Base-by-base conservation (phyloP, 2,797 vertebrate genomes). In the Bovichtus diacanthus region DNA sequence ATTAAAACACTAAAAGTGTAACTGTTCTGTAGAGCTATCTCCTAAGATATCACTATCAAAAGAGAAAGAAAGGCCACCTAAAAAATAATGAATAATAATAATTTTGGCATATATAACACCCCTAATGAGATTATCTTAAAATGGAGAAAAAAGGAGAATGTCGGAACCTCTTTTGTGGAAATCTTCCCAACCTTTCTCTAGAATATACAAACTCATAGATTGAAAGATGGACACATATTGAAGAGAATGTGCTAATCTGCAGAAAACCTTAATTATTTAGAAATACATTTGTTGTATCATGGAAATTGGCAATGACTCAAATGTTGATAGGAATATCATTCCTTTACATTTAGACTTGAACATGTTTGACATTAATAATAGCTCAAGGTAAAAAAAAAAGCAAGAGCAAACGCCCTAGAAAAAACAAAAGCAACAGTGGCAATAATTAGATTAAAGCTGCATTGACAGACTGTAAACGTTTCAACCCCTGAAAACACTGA, bases 401-500 rank as follows among this genome's bases (percentile, higher is more conserved):
- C n/a, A n/a, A n/a, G n/a, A n/a, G n/a, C n/a, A n/a, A 54, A 23
- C 18, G 10, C 34, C 2, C 47, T 2, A 70, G 19, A 31, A 38
- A 25, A 25, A 34, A 76, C n/a, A 31, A 72, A 71, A 49, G 15
- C 3, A 44, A 27, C 1, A 18, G 6, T 12, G 13, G 9, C 5
- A 47, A 27, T 41, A 51, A 69, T 59, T 23, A 41, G 23, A 66
- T 39, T 34, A 64, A 47, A 69, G 23, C 44, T 73, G 27, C 15
- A 36, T 18, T 34, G 27, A 68, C 23, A 68, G 64, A 36, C 44
- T n/a, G 19, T 46, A 23, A 39, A 65, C 21, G n/a, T 43, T 65
- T 31, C 6, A 46, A 21, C 54, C 65, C 46, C 21, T 56, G 58
- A 64, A 81, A 6, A 29, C 53, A 27, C 19, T 49, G 74, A 68